Conservation (phyloP, 2,888 invertebrate species). For the Mechanitis messenoides region DNA sequence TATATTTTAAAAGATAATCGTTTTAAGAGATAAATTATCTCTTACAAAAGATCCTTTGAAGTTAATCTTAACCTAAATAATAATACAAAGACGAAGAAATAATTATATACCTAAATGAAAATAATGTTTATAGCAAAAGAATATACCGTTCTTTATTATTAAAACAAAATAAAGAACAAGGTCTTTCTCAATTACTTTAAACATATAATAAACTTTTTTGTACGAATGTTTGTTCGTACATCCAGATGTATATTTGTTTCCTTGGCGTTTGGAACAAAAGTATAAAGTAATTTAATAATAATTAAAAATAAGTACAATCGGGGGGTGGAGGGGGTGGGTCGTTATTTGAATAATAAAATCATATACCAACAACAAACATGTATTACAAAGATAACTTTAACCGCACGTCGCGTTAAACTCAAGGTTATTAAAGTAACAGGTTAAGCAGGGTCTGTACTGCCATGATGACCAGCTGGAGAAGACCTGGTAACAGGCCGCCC, state of each 20-base stretch:
- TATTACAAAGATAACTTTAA: not conserved
- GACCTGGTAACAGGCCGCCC: slow-evolving; percentile 58
- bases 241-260: too few relatives aligned
- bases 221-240: too few relatives aligned
- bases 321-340: too few relatives aligned
- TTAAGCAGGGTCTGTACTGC: slow-evolving; percentile 52
- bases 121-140: too few relatives aligned
- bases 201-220: too few relatives aligned
- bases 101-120: not conserved
- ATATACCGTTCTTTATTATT: too few relatives aligned
- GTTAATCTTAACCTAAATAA: not conserved
- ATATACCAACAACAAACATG: not conserved
- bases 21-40: not conserved
- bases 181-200: too few relatives aligned
- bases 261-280: too few relatives aligned
- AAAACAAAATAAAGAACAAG: too few relatives aligned
- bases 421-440: slow-evolving; percentile 42
- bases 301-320: too few relatives aligned
- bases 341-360: not conserved
- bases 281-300: too few relatives aligned
- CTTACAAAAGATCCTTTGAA: not conserved
- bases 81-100: not conserved
- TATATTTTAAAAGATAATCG: not conserved
- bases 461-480: slow-evolving; percentile 57
- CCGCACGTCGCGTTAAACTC: slow-evolving; percentile 10